Conservation (phyloP, 2,888 invertebrate species). For the Nipponacmea schrenckii region DNA sequence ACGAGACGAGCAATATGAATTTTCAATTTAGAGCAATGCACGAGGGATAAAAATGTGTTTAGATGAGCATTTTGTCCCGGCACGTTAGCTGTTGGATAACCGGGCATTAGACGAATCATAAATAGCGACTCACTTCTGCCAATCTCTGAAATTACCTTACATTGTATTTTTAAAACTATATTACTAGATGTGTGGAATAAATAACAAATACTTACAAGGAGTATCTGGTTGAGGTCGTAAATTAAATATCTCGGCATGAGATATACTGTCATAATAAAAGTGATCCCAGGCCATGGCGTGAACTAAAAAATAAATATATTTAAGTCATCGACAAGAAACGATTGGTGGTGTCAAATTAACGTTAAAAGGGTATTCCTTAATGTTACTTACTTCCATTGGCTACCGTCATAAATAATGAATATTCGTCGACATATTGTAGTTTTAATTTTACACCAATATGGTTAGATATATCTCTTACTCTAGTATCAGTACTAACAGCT, state of each 20-base stretch:
- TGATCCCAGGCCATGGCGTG: conserved; percentile 3
- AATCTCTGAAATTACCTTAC: too few relatives aligned
- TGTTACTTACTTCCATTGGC: conserved; percentile 15
- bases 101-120: too few relatives aligned
- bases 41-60: too few relatives aligned
- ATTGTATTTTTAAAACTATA: too few relatives aligned
- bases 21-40: too few relatives aligned
- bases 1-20: too few relatives aligned
- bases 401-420: conserved; percentile 24
- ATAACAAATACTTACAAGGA: neutral
- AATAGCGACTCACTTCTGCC: too few relatives aligned
- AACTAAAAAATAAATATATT: neutral
- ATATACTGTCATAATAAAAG: conserved; percentile 14
- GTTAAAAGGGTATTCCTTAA: conserved; percentile 35
- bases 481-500: conserved; percentile 43
- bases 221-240: neutral
- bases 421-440: conserved; percentile 40
- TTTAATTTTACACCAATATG: conserved; percentile 39
- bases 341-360: too few relatives aligned
- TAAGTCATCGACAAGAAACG: neutral
- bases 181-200: too few relatives aligned
- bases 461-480: conserved; percentile 44
- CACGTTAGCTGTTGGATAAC: too few relatives aligned
- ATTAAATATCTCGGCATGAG: neutral
- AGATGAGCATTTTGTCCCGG: too few relatives aligned